These are phyloP conservation scores for Panagrolaimus sp. DNA, from an alignment of 1,140 invertebrate species.

Conservation along the genomic window DNA sequence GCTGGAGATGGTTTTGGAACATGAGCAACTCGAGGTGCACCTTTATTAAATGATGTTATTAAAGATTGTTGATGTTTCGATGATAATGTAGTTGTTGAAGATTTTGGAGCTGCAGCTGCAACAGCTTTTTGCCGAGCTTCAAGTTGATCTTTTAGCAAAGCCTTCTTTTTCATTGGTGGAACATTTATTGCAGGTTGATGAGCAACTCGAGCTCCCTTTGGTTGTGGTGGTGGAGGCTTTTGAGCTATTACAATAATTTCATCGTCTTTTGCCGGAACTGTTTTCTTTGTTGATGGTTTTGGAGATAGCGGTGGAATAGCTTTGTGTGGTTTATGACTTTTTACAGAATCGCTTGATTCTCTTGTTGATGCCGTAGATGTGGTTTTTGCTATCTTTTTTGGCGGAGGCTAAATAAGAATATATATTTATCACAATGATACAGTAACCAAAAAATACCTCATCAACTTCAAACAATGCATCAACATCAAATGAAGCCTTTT, in stretches of 20 bases:
- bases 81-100: not conserved
- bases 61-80: not conserved
- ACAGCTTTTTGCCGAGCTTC: not conserved
- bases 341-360: not conserved
- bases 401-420: not conserved
- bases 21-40: not conserved
- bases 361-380: not conserved
- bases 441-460: not conserved
- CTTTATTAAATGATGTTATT: not conserved
- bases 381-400: not conserved
- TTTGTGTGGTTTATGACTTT: not conserved
- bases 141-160: not conserved
- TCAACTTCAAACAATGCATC: slow-evolving; percentile 3
- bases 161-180: not conserved
- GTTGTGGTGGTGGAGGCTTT: not conserved
- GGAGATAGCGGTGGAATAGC: not conserved
- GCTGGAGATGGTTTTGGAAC: not conserved
- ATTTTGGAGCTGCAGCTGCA: not conserved
- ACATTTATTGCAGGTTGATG: not conserved
- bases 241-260: not conserved
- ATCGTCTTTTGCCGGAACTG: not conserved
- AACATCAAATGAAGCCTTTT: not conserved
- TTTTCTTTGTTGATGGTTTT: not conserved
- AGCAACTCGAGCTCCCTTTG: not conserved
- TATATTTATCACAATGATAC: not conserved